phyloP scores from a whole-genome alignment of 2,113 vertebrate species.

The Choloepus hoffmanni region DNA sequence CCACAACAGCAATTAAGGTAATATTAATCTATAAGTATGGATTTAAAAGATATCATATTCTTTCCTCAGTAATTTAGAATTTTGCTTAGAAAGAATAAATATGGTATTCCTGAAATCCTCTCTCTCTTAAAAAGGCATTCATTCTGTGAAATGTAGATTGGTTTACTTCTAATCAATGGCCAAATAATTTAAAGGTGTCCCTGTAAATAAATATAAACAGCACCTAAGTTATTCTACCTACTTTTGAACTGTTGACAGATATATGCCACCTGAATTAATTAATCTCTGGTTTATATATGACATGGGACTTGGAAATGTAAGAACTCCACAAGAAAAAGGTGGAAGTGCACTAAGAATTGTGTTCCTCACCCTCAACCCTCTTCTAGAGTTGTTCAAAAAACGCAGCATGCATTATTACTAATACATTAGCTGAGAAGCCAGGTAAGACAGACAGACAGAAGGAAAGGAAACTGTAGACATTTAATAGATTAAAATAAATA shows the following conservation, averaged over 20 bases:
- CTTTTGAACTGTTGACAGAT: not conserved
- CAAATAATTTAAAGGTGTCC: not conserved
- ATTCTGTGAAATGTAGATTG: not conserved
- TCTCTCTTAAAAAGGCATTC: not conserved
- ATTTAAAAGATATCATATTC: not conserved
- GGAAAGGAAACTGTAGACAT: not conserved
- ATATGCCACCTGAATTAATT: not conserved
- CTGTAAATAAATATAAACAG: not conserved
- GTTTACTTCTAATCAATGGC: not conserved
- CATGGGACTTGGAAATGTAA: not conserved
- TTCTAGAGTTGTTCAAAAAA: not conserved
- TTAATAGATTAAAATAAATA: not conserved
- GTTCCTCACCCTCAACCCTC: not conserved
- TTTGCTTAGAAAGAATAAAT: slow-evolving; percentile 26
- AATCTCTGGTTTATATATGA: not conserved
- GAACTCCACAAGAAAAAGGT: not conserved
- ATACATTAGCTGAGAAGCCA: not conserved
- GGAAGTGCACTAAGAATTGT: not conserved
- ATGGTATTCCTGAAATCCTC: not conserved
- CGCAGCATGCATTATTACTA: not conserved
- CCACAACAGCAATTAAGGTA: not conserved
- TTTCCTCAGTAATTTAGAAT: not conserved
- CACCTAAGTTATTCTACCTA: not conserved
- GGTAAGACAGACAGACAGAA: not conserved
- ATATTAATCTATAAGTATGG: not conserved